Base-by-base conservation (phyloP, 2,113 vertebrate genomes). In the Ginglymostoma cirratum region DNA sequence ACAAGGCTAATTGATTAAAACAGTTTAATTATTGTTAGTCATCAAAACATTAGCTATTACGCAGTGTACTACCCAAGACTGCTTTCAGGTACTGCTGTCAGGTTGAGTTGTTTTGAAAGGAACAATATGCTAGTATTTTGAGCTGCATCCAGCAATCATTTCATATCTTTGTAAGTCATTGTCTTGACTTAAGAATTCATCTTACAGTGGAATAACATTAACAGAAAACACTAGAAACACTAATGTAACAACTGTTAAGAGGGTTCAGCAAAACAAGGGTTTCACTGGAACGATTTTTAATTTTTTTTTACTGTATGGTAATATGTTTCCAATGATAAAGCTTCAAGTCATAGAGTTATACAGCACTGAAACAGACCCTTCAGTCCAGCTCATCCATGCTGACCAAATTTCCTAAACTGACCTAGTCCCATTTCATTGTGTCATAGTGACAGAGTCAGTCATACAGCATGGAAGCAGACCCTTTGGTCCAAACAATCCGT, bases 1-100 rank as follows among this genome's bases (percentile, higher is more conserved):
- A 97, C 97, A 96, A 97, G 97, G 96, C 97, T 97, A 97, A 98
- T 97, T 97, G 97, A 96, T 97, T 96, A 95, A 97, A 97, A 69
- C 7, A 96, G 96, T 97, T 97, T 97, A 97, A 96, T 96, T 27
- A 0, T 76, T 96, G 97, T 97, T 97, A 98, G 97, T 97, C 97
- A 96, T 97, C 97, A 96, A 96, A 94, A 96, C 94, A 96, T 97
- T 96, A 97, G 72, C 96, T 96, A 96, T 97, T 97, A 76, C 96
- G 24, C 0, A 96, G 96, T 96, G 94, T 34, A 96, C 93, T 96
- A 96, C 95, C 45, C 52, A 93, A 95, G 96, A 94, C 97, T 97
- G 97, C 96, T 97, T 97, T 96, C 96, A 96, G 97, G 96, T 96
- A 96, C 93, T 96, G 96, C 83, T 96, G 94, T 89, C 96, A 96